These are phyloP conservation scores for Macroramphosus scolopax DNA, from an alignment of 2,797 vertebrate species.

Conservation along the genomic window DNA sequence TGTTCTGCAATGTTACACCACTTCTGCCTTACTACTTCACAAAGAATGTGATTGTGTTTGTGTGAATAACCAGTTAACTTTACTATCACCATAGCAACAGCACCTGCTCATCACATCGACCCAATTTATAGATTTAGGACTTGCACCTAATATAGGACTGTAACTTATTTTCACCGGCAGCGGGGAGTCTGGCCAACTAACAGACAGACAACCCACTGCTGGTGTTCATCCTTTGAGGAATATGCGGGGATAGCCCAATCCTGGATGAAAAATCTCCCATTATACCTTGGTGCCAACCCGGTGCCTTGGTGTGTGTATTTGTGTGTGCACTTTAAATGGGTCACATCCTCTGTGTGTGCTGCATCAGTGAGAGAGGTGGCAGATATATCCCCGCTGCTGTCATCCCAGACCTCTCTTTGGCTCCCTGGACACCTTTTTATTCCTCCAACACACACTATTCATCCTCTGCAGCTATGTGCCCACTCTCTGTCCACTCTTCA, in stretches of 20 bases:
- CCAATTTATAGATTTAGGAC: conserved; percentile 49
- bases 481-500: no score
- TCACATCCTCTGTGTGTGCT: no score
- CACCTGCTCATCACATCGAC: conserved; percentile 48
- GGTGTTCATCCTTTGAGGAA: conserved; percentile 40
- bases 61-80: conserved; percentile 49
- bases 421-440: conserved; percentile 11
- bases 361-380: no score
- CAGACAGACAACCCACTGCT: conserved; percentile 45
- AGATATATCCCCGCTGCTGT: no score
- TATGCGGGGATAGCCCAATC: conserved; percentile 52
- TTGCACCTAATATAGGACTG: conserved; percentile 51
- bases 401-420: no score
- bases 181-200: conserved; percentile 32
- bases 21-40: conserved; percentile 27
- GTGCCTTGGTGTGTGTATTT: conserved; percentile 4
- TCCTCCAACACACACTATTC: background rate
- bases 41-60: conserved; percentile 23
- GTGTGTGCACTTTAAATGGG: conserved; percentile 1
- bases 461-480: conserved; percentile 29
- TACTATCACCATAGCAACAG: conserved; percentile 20
- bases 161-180: conserved; percentile 37
- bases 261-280: conserved; percentile 56
- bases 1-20: no score
- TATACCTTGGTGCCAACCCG: conserved; percentile 15